phyloP scores from a whole-genome alignment of 1,140 invertebrate species.

The Saxidomus purpurata region DNA sequence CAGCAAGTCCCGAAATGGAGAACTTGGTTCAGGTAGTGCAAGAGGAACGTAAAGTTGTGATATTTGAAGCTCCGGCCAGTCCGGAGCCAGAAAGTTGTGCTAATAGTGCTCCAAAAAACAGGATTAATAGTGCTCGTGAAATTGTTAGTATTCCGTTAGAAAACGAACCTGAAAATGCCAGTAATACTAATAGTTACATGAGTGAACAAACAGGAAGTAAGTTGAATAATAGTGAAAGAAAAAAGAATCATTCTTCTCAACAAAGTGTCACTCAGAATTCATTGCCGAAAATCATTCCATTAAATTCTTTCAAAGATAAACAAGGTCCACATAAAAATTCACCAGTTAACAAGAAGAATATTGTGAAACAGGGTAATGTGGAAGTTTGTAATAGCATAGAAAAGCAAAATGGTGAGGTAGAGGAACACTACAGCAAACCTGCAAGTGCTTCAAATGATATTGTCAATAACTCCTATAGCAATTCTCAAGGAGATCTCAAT shows the following conservation, averaged over 20 bases:
- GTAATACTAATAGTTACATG: slow-evolving; percentile 11
- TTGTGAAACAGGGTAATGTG: neutral
- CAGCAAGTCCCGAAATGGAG: slow-evolving; percentile 58
- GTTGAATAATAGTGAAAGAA: neutral
- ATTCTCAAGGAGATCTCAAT: slow-evolving; percentile 34
- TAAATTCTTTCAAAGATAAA: slow-evolving; percentile 56
- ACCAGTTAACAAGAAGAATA: neutral
- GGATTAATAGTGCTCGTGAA: neutral
- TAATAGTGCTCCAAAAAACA: neutral
- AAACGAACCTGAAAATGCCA: slow-evolving; percentile 37
- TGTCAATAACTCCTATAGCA: neutral
- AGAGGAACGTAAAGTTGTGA: slow-evolving; percentile 23
- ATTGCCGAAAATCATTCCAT: slow-evolving; percentile 64
- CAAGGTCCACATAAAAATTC: neutral
- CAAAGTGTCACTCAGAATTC: neutral
- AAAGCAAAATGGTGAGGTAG: slow-evolving; percentile 57
- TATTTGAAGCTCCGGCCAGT: slow-evolving; percentile 33
- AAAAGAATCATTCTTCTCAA: neutral
- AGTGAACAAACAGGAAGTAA: slow-evolving; percentile 17
- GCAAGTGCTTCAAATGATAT: neutral
- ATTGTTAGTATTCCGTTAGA: slow-evolving; percentile 63
- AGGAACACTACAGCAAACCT: slow-evolving; percentile 6
- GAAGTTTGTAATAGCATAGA: slow-evolving; percentile 15
- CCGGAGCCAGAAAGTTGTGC: slow-evolving; percentile 38
- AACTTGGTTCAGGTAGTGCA: neutral